Evolutionary conservation across 2,113 vertebrate genomes (phyloP).

Genomic region (Xerus inauris): DNA sequence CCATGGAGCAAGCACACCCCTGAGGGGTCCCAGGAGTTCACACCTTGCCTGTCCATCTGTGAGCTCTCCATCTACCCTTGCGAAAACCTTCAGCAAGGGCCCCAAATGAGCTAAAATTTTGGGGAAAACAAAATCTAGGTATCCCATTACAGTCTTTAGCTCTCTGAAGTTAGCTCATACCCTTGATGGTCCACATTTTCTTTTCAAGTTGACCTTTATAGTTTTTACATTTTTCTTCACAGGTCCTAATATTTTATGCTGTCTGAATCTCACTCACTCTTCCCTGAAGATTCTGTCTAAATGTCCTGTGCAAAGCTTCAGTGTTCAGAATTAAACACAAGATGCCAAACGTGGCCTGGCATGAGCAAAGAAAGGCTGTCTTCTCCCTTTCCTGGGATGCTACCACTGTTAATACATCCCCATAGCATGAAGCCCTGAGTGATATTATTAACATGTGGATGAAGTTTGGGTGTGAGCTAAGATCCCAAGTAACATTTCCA

Average conservation of each 20-base stretch:
- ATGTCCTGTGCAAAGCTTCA: not conserved
- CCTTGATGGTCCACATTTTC: not conserved
- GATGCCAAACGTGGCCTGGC: not conserved
- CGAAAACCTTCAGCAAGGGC: not conserved
- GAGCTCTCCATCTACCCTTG: accelerated
- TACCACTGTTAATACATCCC: accelerated
- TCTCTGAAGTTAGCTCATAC: not conserved
- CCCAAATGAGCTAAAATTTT: not conserved
- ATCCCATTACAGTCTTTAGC: accelerated
- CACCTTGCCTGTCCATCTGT: accelerated
- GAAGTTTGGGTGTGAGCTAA: not conserved
- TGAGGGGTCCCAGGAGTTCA: not conserved
- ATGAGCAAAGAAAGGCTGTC: not conserved
- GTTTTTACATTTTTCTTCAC: not conserved
- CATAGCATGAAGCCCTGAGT: accelerated
- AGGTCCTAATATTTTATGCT: not conserved
- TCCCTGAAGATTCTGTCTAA: not conserved
- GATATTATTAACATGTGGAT: too few relatives aligned
- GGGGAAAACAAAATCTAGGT: not conserved
- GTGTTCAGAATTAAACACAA: not conserved
- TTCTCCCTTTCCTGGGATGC: not conserved
- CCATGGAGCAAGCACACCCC: not conserved
- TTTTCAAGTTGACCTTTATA: not conserved
- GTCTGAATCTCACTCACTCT: not conserved
- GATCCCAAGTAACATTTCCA: not conserved